Evolutionary conservation across 2,888 invertebrate species (phyloP), one percentile per base, ranked within the genome.

Genomic region (Eupsilia transversa): DNA sequence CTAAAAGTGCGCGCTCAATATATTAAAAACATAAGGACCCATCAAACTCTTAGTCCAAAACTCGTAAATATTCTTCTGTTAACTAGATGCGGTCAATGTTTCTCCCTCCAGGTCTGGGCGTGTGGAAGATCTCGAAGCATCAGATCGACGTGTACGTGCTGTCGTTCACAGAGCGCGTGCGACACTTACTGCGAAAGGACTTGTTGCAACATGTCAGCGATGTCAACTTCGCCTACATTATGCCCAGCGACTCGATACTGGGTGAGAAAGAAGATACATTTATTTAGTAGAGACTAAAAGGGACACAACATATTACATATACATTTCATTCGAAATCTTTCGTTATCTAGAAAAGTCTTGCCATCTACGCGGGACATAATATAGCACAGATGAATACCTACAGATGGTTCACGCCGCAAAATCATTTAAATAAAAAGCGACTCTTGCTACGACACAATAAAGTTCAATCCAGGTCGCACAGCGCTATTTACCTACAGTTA

Each of bases 181-280:
- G 95, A 14, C 94, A 95, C 10, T 92, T 97, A 71, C 90, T 98
- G 17, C 92, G 92, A 3, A 90, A 90, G 12, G 96, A 95, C 52
- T 88, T 97, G 75, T 88, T 98, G 17, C 90, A 94, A 3, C 96
- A 97, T 84, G 94, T 98, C 0, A 95, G 97, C 0, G 97, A 97
- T 77, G 95, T 98, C 17, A 97, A 97, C 92, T 97, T 98, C 89
- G 97, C 97, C 0, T 97, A 97, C 90, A 97, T 98, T 64, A 90
- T 72, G 2, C 90, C 92, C 7, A 92, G 91, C 17, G 83, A 86
- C 1, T 87, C 89, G 35, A 90, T 95, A 70, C 74, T 87, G 77
- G 93, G 94, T 94, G 67, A 82, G 69, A 46, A 9, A 38, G 9
- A 9, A 38, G 9, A 38, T 38, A 9, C 10, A 38, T 35, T 4